Percentiles rank a stretch among this genome's conserved stretches.
Conservation (phyloP, 2,113 vertebrate genomes). For the Labrus mixtus region DNA sequence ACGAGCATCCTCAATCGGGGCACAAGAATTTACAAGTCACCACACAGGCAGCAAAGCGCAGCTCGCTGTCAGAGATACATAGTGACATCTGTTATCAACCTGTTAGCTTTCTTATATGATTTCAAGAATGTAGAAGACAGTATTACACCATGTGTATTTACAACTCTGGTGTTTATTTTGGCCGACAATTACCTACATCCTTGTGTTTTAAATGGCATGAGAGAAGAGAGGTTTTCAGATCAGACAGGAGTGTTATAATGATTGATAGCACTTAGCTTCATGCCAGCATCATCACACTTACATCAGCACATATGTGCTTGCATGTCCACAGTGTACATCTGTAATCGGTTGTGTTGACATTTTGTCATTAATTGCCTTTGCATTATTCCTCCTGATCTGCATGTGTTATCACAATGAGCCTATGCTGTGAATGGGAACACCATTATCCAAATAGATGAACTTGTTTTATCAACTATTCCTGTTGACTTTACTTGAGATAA, state of each 20-base stretch:
- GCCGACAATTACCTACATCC: background rate
- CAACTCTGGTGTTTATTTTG: background rate
- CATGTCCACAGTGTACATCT: background rate
- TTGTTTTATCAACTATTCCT: background rate
- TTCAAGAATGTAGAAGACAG: conserved; percentile 1
- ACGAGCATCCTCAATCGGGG: background rate
- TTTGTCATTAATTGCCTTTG: background rate
- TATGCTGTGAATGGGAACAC: background rate
- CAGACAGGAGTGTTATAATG: background rate
- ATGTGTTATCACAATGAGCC: background rate
- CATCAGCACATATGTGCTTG: background rate
- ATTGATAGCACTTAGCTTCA: background rate
- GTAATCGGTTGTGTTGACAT: background rate
- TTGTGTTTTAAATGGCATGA: background rate
- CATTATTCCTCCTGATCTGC: background rate
- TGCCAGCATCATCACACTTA: conserved; percentile 7
- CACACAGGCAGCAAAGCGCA: background rate
- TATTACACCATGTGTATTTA: background rate
- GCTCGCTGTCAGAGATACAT: background rate
- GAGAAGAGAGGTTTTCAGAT: background rate
- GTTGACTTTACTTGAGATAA: background rate
- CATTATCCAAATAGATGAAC: background rate
- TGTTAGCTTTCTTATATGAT: background rate
- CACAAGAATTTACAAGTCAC: conserved; percentile 19
- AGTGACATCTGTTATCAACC: background rate